These are phyloP conservation scores for Theonella swinhoei DNA, from an alignment of 37 sponge, comb jelly and placozoan species.

Conservation along the genomic window DNA sequence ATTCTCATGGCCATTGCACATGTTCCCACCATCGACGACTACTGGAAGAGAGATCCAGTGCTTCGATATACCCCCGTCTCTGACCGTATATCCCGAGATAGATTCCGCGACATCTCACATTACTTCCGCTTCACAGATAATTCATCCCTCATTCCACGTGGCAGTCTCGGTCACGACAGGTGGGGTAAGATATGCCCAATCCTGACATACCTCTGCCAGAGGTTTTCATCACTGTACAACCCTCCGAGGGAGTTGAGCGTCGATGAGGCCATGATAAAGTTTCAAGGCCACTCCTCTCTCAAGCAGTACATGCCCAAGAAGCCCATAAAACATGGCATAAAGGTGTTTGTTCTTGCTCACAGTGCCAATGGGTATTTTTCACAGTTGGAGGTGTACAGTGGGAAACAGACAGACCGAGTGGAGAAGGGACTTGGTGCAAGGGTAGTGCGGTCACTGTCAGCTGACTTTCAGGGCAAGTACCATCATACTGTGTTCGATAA, in stretches of 20 bases:
- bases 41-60: conserved; percentile 45
- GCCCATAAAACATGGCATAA: conserved; percentile 37
- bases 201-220: no score
- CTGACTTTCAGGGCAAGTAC: no score
- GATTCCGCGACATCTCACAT: conserved; percentile 26
- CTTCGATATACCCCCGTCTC: no score
- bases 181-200: conserved; percentile 33
- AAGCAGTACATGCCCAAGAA: no score
- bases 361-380: conserved; percentile 25
- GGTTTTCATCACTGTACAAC: no score
- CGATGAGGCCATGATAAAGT: no score
- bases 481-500: conserved; percentile 22
- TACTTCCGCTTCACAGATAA: conserved; percentile 45
- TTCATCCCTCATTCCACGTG: no score
- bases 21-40: conserved; percentile 13
- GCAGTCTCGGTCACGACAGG: conserved; percentile 21
- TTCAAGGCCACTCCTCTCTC: no score
- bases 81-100: conserved; percentile 23
- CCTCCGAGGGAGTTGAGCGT: no score
- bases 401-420: not conserved
- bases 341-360: conserved; percentile 51
- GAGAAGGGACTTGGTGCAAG: no score
- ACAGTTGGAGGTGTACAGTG: conserved; percentile 17
- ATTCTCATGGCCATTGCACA: conserved; percentile 22
- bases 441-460: no score